Evolutionary conservation across 2,888 invertebrate species (phyloP), one percentile per base, ranked within the genome.

Genomic region (Dioctria rufipes): DNA sequence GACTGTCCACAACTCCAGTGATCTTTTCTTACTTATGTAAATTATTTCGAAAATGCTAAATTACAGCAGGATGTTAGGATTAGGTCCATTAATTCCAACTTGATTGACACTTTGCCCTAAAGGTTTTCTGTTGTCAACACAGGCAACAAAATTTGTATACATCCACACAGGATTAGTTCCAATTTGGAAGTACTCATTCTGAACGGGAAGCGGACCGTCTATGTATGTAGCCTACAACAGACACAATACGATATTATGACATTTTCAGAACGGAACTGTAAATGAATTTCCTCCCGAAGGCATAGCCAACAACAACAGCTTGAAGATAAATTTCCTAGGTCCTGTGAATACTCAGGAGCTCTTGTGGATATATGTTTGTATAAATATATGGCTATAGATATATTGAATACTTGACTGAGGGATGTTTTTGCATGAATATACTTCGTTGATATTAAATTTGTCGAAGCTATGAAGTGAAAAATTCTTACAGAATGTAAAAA

Each of bases 11-110:
- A 61, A 43, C 63, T 37, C 77, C n/a, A 54, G 63, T 77, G 77
- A 54, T 77, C 67, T 61, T 65, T 65, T 79, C 58, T 63, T 60
- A 73, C 73, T 81, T 66, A 71, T 78, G 78, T 81, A 81, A 81
- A 81, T 81, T 81, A 81, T 81, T 81, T 73, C 51, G 79, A 54
- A 66, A 81, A 79, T 69, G 63, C 78, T 63, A 61, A 71, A 78
- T 81, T 71, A 63, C 81, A 71, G 46, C 54, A 40, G 61, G 71
- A 79, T 81, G 71, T 79, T 79, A 79, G 69, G 67, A 58, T 73
- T 79, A 71, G 63, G 81, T 79, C 81, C 78, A 79, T 81, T 81
- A 81, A 78, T 81, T 81, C n/a, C 73, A 81, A 78, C 65, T 81
- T 71, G 78, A 81, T 78, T 81, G 81, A 78, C 81, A 79, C 73